Conservation (phyloP, 2,888 invertebrate species). For the Vanessa cardui region DNA sequence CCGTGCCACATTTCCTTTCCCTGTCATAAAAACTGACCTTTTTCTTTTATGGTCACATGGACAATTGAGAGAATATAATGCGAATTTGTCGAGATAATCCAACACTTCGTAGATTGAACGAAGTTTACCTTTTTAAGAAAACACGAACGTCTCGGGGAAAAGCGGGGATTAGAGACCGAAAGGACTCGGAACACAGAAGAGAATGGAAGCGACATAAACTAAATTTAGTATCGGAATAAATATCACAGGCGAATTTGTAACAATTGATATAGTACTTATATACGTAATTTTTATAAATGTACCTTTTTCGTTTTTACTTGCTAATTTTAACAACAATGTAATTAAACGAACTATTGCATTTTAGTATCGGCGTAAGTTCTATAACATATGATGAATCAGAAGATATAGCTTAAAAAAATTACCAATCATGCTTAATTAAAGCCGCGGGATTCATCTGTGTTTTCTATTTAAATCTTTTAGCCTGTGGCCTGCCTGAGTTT, state of each 20-base stretch:
- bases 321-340: too few species aligned
- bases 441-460: not conserved
- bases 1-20: slow-evolving; percentile 60
- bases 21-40: slow-evolving; percentile 67
- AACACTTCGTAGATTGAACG: slow-evolving; percentile 64
- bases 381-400: too few species aligned
- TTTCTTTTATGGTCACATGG: slow-evolving; percentile 61
- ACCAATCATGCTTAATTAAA: not conserved
- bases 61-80: slow-evolving; percentile 66
- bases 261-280: too few species aligned
- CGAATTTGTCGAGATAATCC: slow-evolving; percentile 73
- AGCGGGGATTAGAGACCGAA: slow-evolving; percentile 55
- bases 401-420: not conserved
- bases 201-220: not conserved
- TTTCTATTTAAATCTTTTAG: not conserved
- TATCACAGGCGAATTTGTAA: not conserved
- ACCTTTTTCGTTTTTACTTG: too few species aligned
- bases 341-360: too few species aligned
- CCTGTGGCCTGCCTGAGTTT: slow-evolving; percentile 34
- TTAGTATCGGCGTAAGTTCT: too few species aligned
- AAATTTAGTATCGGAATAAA: not conserved
- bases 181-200: slow-evolving; percentile 16
- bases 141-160: slow-evolving; percentile 55
- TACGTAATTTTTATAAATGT: too few species aligned
- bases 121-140: slow-evolving; percentile 69